Evolutionary conservation across 1,140 invertebrate genomes (phyloP).

Genomic region (Pachyrhynchus sulphureomaculatus): DNA sequence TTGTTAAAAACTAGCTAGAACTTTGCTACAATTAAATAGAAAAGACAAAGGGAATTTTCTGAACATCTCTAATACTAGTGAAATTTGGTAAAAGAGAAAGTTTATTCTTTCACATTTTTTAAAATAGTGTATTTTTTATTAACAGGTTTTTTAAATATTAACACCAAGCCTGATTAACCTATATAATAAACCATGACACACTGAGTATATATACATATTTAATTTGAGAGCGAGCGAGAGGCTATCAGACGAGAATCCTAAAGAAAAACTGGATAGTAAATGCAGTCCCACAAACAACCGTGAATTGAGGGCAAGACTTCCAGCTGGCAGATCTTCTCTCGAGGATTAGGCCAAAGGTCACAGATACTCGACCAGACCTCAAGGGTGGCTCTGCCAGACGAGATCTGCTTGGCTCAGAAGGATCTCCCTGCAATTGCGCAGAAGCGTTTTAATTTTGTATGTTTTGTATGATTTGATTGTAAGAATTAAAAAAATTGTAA

Average conservation of each 20-base stretch:
- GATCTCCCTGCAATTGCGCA: conserved; percentile 89
- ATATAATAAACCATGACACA: conserved; percentile 1
- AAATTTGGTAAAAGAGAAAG: no score
- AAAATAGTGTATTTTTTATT: no score
- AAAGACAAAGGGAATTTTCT: no score
- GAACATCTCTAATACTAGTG: no score
- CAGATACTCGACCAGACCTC: conserved; percentile 82
- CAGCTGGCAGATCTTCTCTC: conserved; percentile 89
- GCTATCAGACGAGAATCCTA: conserved; percentile 91
- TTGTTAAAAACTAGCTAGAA: no score
- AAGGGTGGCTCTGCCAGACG: conserved; percentile 90
- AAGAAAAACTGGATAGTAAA: conserved; percentile 97
- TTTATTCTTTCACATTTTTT: no score
- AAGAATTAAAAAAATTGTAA: conserved; percentile 15
- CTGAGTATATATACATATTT: no score
- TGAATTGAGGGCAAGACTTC: conserved; percentile 96
- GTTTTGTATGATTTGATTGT: conserved; percentile 24
- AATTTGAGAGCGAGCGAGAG: conserved; percentile 66
- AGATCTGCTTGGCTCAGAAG: conserved; percentile 88
- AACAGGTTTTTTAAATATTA: no score
- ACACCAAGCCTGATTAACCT: neutral
- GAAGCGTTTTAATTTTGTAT: conserved; percentile 80
- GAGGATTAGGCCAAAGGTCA: conserved; percentile 98
- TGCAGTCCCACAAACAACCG: conserved; percentile 96
- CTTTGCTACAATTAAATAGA: no score